Base-by-base conservation (phyloP, 2,113 vertebrate genomes). In the Dipodomys stephensi region DNA sequence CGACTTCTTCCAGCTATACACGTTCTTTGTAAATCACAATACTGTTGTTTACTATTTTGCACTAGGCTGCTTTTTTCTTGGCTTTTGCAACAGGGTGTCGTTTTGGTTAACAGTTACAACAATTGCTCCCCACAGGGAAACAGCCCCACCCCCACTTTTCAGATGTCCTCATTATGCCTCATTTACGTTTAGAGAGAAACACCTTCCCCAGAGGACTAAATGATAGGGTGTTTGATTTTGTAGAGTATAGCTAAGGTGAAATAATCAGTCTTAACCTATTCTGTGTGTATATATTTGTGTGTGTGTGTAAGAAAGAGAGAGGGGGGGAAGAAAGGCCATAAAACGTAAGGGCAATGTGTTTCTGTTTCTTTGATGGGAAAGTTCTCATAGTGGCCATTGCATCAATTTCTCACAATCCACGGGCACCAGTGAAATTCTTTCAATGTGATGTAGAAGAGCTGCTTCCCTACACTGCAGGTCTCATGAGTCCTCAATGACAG, bases 91-190 rank as follows among this genome's bases (percentile, higher is more conserved):
- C 1, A 71, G 65, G 28, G 60, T 74, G 39, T 76, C 18, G 85
- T 46, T 94, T 85, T 81, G 39, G 49, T 49, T 92, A 87, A 89
- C 71, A 88, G 60, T 94, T 68, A 60, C 19, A 89, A 86, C 60
- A 67, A 64, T 57, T 91, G 69, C 20, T 88, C 6, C 57, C 46
- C 23, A 49, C 1, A 57, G 84, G 27, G 27, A 90, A 94, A n/a
- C 18, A 49, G 25, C 7, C 8, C 16, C 30, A 16, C 39, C 49
- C 49, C 49, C 49, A 49, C 49, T 92, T 77, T 87, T 32, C 81
- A 81, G 25, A 82, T 71, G 49, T 32, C 20, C 15, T 25, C 30
- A 74, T 67, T 81, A 69, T 32, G 28, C 6, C 18, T 23, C 44
- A 67, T 53, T 78, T 60, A n/a, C 25, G 13, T 81, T 72, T 49